Percentiles rank a stretch among this genome's conserved stretches.
These are phyloP conservation scores for Helobdella robusta DNA, from an alignment of 2,888 invertebrate species.

Conservation along the genomic window DNA sequence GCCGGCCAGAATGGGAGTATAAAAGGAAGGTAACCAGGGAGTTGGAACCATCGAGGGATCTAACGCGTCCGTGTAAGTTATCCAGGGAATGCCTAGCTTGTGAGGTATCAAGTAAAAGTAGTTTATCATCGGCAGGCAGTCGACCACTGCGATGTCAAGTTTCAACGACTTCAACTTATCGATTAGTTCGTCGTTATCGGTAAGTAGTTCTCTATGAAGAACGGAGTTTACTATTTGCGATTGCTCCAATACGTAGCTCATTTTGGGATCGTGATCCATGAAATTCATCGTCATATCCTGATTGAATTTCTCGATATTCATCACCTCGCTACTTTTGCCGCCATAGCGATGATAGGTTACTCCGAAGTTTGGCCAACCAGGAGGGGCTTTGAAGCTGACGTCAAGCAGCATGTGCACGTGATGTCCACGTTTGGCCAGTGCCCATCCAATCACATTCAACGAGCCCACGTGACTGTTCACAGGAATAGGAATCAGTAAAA, in stretches of 20 bases:
- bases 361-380: neutral
- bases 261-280: no score
- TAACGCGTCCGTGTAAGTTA: slow-evolving; percentile 20
- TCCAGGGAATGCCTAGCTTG: slow-evolving; percentile 21
- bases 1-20: neutral
- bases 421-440: slow-evolving; percentile 7
- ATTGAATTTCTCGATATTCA: no score
- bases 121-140: slow-evolving; percentile 1
- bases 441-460: slow-evolving; percentile 4
- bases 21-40: slow-evolving; percentile 25
- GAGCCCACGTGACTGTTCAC: slow-evolving; percentile 23
- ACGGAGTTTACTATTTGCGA: no score
- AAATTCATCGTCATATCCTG: no score
- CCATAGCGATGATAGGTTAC: no score
- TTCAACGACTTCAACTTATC: slow-evolving; percentile 5
- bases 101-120: slow-evolving; percentile 15
- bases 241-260: no score
- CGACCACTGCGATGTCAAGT: slow-evolving; percentile 24
- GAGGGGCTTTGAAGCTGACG: neutral
- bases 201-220: slow-evolving; percentile 10
- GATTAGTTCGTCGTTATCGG: slow-evolving; percentile 13
- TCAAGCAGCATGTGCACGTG: slow-evolving; percentile 18
- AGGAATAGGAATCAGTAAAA: slow-evolving; percentile 22
- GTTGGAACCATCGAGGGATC: slow-evolving; percentile 17
- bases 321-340: no score